Evolutionary conservation across 2,113 vertebrate species (phyloP).

Genomic region (Cettia cetti): DNA sequence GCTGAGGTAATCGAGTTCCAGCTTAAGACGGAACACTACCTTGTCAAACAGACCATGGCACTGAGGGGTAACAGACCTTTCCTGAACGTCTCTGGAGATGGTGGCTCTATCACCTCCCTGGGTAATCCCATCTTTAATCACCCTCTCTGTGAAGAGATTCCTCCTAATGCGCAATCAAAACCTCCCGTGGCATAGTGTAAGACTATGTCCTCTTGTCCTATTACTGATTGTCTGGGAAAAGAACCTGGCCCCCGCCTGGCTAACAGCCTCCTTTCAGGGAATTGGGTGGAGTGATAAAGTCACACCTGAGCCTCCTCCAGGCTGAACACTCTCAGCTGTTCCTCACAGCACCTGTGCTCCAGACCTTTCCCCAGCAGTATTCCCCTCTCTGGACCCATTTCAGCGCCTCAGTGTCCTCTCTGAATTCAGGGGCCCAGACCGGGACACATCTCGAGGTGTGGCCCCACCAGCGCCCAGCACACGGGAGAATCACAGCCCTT

Average conservation of each 20-base stretch:
- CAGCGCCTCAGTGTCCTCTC: neutral
- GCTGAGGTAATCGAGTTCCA: neutral
- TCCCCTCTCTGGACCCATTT: neutral
- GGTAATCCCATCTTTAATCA: no score
- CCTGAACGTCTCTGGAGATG: no score
- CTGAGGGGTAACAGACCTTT: neutral
- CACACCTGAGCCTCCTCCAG: neutral
- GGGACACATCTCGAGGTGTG: neutral
- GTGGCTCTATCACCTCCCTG: no score
- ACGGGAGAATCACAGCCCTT: neutral
- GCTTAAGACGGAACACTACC: accelerated
- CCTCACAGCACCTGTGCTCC: neutral
- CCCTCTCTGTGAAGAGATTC: neutral
- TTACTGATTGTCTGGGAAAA: neutral
- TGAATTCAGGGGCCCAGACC: neutral
- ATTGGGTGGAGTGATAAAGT: neutral
- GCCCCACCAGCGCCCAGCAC: neutral
- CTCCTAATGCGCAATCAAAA: neutral
- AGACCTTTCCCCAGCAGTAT: no score
- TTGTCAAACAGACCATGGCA: neutral
- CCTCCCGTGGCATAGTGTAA: accelerated
- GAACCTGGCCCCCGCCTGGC: accelerated
- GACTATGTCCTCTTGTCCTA: accelerated
- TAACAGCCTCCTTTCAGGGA: neutral
- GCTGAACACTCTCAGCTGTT: neutral